A percentile compares a stretch with the other conserved stretches of the same genome.
phyloP scores from a whole-genome alignment of 1,140 invertebrate species.

The Argopecten irradians region DNA sequence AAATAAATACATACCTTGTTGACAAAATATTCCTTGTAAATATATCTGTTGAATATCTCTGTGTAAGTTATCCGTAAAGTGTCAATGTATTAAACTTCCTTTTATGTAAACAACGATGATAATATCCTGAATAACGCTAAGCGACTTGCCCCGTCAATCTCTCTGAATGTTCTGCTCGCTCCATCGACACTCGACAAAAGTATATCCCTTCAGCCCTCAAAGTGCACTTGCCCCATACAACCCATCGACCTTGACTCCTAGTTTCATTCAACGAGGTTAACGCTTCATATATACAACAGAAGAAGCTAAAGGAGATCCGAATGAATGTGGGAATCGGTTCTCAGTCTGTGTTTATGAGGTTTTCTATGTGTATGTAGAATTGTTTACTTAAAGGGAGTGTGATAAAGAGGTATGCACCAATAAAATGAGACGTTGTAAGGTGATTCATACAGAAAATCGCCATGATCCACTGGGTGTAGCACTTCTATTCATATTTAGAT shows the following conservation, averaged over 20 bases:
- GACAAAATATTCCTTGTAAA: constrained; percentile 1
- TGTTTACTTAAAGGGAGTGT: neutral
- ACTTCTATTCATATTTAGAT: constrained; percentile 38
- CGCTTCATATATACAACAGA: constrained; percentile 43
- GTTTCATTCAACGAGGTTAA: constrained; percentile 47
- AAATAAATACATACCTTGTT: neutral
- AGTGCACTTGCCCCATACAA: constrained; percentile 52
- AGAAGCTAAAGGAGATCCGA: constrained; percentile 25
- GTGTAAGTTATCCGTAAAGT: neutral
- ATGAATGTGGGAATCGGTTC: neutral
- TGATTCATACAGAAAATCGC: constrained; percentile 10
- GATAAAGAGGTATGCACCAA: neutral
- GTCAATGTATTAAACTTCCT: constrained; percentile 24
- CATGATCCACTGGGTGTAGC: constrained; percentile 37
- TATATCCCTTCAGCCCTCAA: constrained; percentile 34
- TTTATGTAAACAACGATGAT: constrained; percentile 22
- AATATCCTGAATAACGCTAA: constrained; percentile 34
- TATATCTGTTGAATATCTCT: neutral
- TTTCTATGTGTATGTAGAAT: neutral
- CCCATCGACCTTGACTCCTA: constrained; percentile 34
- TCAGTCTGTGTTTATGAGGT: neutral
- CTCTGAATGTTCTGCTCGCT: constrained; percentile 27
- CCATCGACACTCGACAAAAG: constrained; percentile 35
- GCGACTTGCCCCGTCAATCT: constrained; percentile 34
- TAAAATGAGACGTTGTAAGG: neutral